Percentiles rank a stretch among this genome's conserved stretches.
Evolutionary conservation across 2,113 vertebrate species (phyloP).

Genomic region (Potamarius usumacintae): DNA sequence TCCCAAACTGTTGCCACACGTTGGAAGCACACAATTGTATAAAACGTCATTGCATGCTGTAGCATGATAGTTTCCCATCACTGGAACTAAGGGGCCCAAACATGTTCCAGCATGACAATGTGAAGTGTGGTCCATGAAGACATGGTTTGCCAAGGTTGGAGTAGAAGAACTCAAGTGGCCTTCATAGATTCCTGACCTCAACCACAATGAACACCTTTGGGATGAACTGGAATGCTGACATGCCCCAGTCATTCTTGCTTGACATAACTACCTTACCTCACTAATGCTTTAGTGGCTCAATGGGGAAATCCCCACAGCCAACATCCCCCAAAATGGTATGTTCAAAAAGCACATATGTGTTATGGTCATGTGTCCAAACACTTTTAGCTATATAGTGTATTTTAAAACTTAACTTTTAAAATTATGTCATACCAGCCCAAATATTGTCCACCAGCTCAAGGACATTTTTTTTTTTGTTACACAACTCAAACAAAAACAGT

Average conservation of each 20-base stretch:
- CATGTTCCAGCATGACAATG: no score
- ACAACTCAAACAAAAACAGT: neutral
- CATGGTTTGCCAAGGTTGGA: no score
- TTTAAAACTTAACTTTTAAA: neutral
- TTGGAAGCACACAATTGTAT: no score
- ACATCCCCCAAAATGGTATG: neutral
- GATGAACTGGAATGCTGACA: neutral
- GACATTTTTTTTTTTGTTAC: neutral
- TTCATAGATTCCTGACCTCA: no score
- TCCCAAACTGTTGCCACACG: no score
- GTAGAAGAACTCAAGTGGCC: no score
- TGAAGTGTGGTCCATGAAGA: no score
- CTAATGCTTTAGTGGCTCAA: neutral
- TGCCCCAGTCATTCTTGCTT: neutral
- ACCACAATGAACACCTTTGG: neutral
- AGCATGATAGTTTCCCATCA: no score
- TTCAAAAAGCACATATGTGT: neutral
- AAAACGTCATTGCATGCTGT: no score
- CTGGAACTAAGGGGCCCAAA: no score
- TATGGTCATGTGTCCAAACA: neutral
- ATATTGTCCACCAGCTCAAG: neutral
- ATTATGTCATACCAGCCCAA: neutral
- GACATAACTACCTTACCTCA: neutral
- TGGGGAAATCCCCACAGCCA: neutral
- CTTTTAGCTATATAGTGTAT: neutral